Conservation (phyloP, 2,113 vertebrate species). For the Sterna hirundo region DNA sequence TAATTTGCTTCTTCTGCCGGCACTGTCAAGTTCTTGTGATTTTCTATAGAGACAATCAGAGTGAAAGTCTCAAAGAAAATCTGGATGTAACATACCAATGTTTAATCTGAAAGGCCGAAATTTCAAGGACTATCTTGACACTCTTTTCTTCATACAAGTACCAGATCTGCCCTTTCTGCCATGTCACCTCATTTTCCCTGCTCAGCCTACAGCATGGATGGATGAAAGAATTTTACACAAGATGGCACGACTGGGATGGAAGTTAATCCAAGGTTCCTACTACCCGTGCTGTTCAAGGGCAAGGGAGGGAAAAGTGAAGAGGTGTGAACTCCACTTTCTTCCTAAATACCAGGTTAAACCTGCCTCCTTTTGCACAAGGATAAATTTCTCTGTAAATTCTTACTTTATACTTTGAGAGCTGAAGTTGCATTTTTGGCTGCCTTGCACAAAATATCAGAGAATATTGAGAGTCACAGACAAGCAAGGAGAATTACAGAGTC, state of each 20-base stretch:
- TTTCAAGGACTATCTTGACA: background rate
- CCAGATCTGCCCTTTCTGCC: background rate
- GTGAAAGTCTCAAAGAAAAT: background rate
- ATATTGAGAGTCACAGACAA: background rate
- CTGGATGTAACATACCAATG: background rate
- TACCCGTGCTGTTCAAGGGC: background rate
- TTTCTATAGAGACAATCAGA: background rate
- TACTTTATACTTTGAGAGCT: background rate
- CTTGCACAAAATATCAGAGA: background rate
- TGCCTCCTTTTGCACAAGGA: background rate
- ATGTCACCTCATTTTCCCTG: background rate
- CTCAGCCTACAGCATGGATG: background rate
- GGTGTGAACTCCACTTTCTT: background rate
- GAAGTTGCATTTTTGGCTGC: background rate
- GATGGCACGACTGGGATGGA: background rate
- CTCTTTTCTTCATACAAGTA: background rate
- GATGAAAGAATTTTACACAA: background rate
- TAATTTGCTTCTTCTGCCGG: background rate
- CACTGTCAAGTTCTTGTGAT: background rate
- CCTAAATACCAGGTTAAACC: background rate
- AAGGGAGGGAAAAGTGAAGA: background rate
- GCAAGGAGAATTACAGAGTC: background rate
- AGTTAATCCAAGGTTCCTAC: background rate
- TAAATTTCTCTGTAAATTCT: background rate
- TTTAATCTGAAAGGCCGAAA: background rate